Conservation (phyloP, 2,888 invertebrate species). For the Diplazon laetatorius region DNA sequence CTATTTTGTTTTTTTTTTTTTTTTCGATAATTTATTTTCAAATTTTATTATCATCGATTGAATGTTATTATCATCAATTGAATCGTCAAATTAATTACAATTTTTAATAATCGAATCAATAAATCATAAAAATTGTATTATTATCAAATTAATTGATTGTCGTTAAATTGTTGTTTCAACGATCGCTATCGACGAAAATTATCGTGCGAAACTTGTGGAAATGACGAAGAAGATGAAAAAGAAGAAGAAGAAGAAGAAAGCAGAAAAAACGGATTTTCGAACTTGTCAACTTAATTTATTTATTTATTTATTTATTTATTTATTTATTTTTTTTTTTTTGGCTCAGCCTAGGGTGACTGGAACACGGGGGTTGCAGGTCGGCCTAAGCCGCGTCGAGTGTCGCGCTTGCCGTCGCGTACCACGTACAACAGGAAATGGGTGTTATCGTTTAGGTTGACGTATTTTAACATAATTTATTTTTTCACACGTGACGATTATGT, state of each 20-base stretch:
- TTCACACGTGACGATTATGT: no score
- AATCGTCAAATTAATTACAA: no score
- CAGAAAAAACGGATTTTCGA: no score
- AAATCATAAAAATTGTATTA: no score
- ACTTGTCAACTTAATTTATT: no score
- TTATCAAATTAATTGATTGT: neutral
- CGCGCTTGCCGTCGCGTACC: constrained; percentile 47
- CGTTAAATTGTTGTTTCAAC: neutral
- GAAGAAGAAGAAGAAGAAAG: no score
- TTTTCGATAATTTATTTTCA: constrained; percentile 1
- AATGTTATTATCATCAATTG: no score
- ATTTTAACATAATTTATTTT: no score
- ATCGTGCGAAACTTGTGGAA: neutral
- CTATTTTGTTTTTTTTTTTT: constrained; percentile 28
- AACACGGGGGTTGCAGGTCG: constrained; percentile 75
- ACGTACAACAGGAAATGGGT: constrained; percentile 18
- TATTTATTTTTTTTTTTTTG: constrained; percentile 13
- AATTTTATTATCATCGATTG: no score
- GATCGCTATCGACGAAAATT: no score
- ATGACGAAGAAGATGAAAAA: neutral
- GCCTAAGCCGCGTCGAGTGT: constrained; percentile 65
- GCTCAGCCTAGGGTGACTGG: constrained; percentile 76
- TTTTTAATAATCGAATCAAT: no score
- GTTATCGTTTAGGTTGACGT: neutral
- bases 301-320: neutral